These are phyloP conservation scores for Champsocephalus esox DNA, from an alignment of 2,797 vertebrate species.

Conservation along the genomic window DNA sequence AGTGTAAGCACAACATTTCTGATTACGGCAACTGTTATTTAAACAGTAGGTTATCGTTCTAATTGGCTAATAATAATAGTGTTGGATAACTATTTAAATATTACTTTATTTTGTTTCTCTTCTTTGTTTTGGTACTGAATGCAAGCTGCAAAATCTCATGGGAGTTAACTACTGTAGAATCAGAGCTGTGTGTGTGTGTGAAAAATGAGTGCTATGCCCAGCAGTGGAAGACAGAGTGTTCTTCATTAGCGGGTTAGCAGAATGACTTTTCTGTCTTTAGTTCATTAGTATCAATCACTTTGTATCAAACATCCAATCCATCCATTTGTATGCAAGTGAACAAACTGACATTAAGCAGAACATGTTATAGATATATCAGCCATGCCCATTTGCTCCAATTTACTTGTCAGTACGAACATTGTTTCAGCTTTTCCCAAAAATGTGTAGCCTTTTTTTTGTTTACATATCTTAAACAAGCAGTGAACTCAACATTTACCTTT, in stretches of 20 bases:
- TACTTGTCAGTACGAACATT: neutral
- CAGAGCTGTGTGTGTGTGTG: neutral
- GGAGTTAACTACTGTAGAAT: neutral
- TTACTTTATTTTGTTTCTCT: neutral
- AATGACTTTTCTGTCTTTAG: conserved; percentile 12
- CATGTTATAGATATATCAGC: neutral
- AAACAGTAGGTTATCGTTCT: neutral
- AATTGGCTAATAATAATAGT: conserved; percentile 20
- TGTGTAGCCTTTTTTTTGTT: neutral
- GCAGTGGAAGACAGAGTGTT: neutral
- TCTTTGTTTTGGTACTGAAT: conserved; percentile 6
- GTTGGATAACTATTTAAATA: conserved; percentile 1
- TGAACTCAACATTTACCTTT: no score
- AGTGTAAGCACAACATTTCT: neutral
- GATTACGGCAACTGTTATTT: conserved; percentile 21
- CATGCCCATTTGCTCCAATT: neutral
- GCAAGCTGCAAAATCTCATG: conserved; percentile 18
- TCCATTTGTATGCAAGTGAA: conserved; percentile 4
- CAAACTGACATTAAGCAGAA: neutral
- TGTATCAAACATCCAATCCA: conserved; percentile 11
- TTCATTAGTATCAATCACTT: conserved; percentile 6
- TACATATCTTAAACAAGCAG: neutral
- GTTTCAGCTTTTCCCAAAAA: neutral
- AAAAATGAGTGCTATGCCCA: conserved; percentile 1
- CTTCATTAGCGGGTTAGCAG: conserved; percentile 3